phyloP scores from a whole-genome alignment of 2,113 vertebrate genomes.

The Raja brachyura region DNA sequence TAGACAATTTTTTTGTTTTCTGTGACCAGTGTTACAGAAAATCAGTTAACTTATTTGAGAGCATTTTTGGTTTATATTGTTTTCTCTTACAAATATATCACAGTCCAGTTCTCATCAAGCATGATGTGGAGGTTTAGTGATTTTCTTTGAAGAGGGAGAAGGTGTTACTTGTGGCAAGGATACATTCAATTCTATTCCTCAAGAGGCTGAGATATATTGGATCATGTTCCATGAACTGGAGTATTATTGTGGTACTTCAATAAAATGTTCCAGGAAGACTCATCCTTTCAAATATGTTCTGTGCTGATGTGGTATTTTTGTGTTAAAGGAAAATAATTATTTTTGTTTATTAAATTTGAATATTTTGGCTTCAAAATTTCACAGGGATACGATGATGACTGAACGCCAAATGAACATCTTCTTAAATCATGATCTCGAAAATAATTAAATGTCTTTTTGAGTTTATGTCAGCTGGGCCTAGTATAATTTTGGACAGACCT shows the following conservation, averaged over 20 bases:
- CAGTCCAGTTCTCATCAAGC: not conserved
- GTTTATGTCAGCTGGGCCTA: not conserved
- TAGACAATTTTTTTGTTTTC: too few species aligned
- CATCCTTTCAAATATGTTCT: not conserved
- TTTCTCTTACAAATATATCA: not conserved
- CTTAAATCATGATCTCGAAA: not conserved
- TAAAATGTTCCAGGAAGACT: not conserved
- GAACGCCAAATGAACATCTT: not conserved
- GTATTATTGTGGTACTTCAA: not conserved
- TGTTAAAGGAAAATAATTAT: not conserved
- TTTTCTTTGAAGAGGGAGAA: not conserved
- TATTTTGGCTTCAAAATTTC: not conserved
- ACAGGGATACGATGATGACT: not conserved
- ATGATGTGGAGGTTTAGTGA: not conserved
- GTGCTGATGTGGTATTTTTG: not conserved
- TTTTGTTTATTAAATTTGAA: not conserved
- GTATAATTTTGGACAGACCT: not conserved
- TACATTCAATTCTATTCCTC: not conserved
- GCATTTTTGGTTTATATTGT: not conserved
- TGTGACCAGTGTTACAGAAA: not conserved
- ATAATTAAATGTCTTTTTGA: conserved; percentile 6
- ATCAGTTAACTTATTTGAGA: not conserved
- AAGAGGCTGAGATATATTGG: not conserved
- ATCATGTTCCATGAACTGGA: not conserved
- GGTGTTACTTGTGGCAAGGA: not conserved